Evolutionary conservation across 2,113 vertebrate species (phyloP), one percentile per base, ranked within the genome.

Genomic region (Corapipo altera): DNA sequence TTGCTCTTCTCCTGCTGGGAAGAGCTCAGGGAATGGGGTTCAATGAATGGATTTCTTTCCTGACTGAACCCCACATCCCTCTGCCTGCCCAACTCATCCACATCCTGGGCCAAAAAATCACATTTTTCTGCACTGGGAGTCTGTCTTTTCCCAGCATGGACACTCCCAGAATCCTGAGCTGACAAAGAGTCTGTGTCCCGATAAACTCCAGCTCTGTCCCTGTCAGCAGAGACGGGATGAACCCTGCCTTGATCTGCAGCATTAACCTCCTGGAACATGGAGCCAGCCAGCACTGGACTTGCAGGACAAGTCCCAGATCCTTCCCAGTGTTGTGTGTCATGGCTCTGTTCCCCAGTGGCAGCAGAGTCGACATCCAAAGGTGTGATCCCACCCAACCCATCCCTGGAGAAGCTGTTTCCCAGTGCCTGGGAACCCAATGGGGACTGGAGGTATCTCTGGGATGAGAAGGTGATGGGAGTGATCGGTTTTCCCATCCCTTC

Each of bases 381-480:
- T 48, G 74, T 65, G 5, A 69, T 49, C 43, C 84, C 91, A 84
- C 22, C 93, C 48, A 97, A 92, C 11, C 39, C 95, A 55, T 89
- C 93, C 41, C 95, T 71, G 13, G 79, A 33, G 16, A 90, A 96
- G 23, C 80, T 91, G 22, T 41, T 22, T 71, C 65, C 11, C 9
- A 49, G 49, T 19, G 88, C 72, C 12, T 18, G 21, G 58, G 97
- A 65, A 27, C 93, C 77, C 46, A 94, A 55, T 1, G 92, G 94
- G 32, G 98, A 97, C 3, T 84, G 88, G 39, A 96, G 96, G 66
- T 89, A 96, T 71, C 89, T 97, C 59, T 85, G 88, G n/a, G 98
- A 97, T 59, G 98, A 61, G 27, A 97, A 98, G 48, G 97, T 97
- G 91, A 98, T 97, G 20, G 98, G 98, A 14, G 97, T 91, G 51